Evolutionary conservation across 2,113 vertebrate species (phyloP).

Genomic region (Himantopus leucocephalus): DNA sequence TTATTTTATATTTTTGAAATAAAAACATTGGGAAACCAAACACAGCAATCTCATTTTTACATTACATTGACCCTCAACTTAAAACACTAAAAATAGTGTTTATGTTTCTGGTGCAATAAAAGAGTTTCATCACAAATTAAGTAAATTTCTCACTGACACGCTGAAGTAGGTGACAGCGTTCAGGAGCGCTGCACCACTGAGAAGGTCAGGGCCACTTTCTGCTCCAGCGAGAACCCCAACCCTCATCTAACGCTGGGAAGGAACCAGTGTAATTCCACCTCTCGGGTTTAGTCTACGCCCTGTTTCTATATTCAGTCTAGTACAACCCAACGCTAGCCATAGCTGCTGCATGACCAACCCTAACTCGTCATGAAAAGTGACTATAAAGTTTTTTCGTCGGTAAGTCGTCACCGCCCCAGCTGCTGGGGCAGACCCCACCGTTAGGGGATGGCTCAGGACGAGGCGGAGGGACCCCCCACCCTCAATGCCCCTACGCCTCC

Average conservation of each 20-base stretch:
- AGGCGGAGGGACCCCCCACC: not conserved
- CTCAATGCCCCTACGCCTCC: not conserved
- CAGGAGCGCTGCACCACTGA: not conserved
- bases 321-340: not conserved
- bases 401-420: fast-evolving
- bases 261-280: not conserved
- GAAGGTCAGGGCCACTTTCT: not conserved
- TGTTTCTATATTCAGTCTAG: not conserved
- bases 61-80: not conserved
- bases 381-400: not conserved
- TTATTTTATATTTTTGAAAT: not conserved
- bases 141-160: not conserved
- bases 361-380: not conserved
- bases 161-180: fast-evolving
- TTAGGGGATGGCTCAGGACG: not conserved
- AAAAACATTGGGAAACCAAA: not conserved
- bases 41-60: not conserved
- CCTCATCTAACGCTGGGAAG: not conserved
- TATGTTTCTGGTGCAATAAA: not conserved
- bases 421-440: fast-evolving
- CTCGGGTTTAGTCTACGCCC: not conserved
- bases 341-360: not conserved
- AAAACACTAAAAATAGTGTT: not conserved
- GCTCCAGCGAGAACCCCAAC: not conserved
- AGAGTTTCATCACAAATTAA: not conserved